A percentile compares a stretch with the other conserved stretches of the same genome.
Evolutionary conservation across 2,113 vertebrate species (phyloP).

Genomic region (Cromileptes altivelis): DNA sequence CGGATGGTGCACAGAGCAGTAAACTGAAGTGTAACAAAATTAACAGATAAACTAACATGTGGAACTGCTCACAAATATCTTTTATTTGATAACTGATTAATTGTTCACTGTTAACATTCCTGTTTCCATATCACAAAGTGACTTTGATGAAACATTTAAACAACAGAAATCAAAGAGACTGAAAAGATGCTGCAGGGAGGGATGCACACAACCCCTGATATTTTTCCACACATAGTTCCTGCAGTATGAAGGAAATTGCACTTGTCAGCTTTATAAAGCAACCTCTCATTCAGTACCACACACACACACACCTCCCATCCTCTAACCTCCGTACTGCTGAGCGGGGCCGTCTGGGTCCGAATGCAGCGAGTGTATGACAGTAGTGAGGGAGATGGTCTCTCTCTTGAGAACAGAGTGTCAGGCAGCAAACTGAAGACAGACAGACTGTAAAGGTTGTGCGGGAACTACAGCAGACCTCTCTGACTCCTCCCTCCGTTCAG

Average conservation of each 20-base stretch:
- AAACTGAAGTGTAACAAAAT: too few relatives aligned
- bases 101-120: too few relatives aligned
- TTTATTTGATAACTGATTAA: too few relatives aligned
- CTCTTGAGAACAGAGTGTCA: constrained; percentile 59
- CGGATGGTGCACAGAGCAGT: too few relatives aligned
- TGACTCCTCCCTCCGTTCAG: constrained; percentile 40
- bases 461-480: constrained; percentile 32
- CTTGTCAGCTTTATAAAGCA: constrained; percentile 34
- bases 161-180: not conserved
- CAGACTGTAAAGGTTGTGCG: constrained; percentile 64
- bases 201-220: not conserved
- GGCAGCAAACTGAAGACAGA: constrained; percentile 47
- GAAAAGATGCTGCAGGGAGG: not conserved
- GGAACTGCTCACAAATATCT: too few relatives aligned
- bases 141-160: not conserved
- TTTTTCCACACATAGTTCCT: not conserved
- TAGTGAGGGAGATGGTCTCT: constrained; percentile 30
- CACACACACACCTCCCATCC: constrained; percentile 20
- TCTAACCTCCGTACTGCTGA: constrained; percentile 24
- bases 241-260: constrained; percentile 15
- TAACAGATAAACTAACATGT: too few relatives aligned
- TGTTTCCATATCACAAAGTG: not conserved
- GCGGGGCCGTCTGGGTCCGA: constrained; percentile 39
- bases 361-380: constrained; percentile 29
- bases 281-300: not conserved